Conservation (phyloP, 2,797 vertebrate species). For the Gastrophryne carolinensis region DNA sequence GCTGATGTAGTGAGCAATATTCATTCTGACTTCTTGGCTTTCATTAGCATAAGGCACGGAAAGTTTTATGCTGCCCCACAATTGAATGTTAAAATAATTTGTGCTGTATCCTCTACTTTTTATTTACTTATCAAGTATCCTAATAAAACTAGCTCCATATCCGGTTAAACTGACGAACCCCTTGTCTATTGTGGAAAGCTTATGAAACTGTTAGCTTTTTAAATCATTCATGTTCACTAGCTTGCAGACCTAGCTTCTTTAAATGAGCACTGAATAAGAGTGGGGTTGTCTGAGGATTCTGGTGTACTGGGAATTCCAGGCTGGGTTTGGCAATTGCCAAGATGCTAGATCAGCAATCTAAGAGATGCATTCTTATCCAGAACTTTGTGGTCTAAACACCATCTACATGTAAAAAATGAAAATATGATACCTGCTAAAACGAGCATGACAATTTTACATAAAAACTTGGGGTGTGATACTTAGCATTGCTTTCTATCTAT, state of each 20-base stretch:
- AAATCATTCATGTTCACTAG: slow-evolving; percentile 24
- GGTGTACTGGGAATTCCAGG: slow-evolving; percentile 12
- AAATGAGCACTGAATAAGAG: slow-evolving; percentile 6
- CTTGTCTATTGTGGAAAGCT: background rate
- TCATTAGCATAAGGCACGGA: too few relatives aligned
- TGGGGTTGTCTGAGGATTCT: slow-evolving; percentile 41
- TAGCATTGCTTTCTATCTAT: too few relatives aligned
- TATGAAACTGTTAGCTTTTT: slow-evolving; percentile 10
- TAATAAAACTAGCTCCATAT: background rate
- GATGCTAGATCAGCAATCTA: slow-evolving; percentile 27
- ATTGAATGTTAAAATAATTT: too few relatives aligned
- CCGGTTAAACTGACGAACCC: background rate
- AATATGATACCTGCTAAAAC: background rate
- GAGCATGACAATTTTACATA: too few relatives aligned
- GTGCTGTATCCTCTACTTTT: too few relatives aligned
- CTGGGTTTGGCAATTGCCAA: slow-evolving; percentile 2
- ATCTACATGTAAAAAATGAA: background rate
- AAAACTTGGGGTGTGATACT: too few relatives aligned
- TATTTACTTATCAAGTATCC: too few relatives aligned
- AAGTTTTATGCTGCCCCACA: too few relatives aligned
- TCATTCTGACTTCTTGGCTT: too few relatives aligned
- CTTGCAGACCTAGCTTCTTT: slow-evolving; percentile 15
- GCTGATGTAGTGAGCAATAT: too few relatives aligned
- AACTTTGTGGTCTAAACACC: slow-evolving; percentile 11
- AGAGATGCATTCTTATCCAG: background rate